These are phyloP conservation scores for Naja naja DNA, from an alignment of 2,113 vertebrate species.

Conservation along the genomic window DNA sequence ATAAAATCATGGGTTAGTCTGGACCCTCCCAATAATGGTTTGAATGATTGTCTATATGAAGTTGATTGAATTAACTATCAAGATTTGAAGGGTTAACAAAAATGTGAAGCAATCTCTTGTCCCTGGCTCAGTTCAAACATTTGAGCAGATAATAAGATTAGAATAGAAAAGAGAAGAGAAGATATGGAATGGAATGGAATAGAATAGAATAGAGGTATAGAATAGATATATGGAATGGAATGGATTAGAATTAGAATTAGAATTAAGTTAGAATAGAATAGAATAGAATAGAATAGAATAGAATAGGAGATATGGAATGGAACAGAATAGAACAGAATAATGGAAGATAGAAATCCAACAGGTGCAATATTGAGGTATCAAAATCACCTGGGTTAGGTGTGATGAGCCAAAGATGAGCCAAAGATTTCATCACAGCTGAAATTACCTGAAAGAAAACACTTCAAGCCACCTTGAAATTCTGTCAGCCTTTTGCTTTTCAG, in stretches of 20 bases:
- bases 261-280: too few relatives aligned
- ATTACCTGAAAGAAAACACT: not conserved
- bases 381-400: not conserved
- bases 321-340: too few relatives aligned
- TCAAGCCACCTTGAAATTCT: not conserved
- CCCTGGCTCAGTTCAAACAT: not conserved
- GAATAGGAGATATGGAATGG: too few relatives aligned
- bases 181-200: too few relatives aligned
- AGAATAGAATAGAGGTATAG: too few relatives aligned
- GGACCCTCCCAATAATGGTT: not conserved
- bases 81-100: not conserved
- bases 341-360: not conserved
- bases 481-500: not conserved
- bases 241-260: too few relatives aligned
- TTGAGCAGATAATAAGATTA: not conserved
- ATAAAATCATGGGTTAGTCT: not conserved
- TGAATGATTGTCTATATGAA: not conserved
- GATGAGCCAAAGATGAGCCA: not conserved
- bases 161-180: too few relatives aligned
- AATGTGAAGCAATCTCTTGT: not conserved
- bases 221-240: too few relatives aligned
- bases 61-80: not conserved
- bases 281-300: too few relatives aligned
- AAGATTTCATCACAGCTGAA: not conserved
- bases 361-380: not conserved